These are phyloP conservation scores for Meloidogyne floridensis DNA, from an alignment of 1,140 invertebrate genomes.

Conservation along the genomic window DNA sequence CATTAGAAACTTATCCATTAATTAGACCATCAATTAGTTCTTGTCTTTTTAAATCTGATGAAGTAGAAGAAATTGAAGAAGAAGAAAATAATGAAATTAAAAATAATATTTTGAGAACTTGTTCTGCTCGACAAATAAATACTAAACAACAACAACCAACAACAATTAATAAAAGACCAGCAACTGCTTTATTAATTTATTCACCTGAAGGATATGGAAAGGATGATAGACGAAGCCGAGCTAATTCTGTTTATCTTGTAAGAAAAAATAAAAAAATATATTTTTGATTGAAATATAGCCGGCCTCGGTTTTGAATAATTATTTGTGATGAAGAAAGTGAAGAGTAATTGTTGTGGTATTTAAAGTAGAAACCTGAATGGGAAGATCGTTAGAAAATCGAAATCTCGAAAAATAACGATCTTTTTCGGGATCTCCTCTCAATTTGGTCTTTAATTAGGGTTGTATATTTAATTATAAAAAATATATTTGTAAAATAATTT, in stretches of 20 bases:
- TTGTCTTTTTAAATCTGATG: neutral
- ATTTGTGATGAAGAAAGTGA: too few species aligned
- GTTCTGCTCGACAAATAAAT: neutral
- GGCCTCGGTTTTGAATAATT: too few species aligned
- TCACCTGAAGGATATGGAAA: neutral
- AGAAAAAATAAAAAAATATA: neutral
- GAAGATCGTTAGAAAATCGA: too few species aligned
- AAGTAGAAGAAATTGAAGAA: neutral
- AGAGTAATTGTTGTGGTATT: too few species aligned
- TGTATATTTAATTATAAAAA: too few species aligned
- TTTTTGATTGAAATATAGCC: too few species aligned
- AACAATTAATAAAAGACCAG: constrained; percentile 4
- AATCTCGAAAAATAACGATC: too few species aligned
- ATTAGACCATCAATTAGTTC: neutral
- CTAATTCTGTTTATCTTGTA: constrained; percentile 33
- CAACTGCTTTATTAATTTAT: neutral
- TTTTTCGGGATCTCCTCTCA: too few species aligned
- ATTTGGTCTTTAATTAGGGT: too few species aligned
- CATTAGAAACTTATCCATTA: neutral
- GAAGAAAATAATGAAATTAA: neutral
- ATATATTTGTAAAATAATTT: too few species aligned
- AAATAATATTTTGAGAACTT: neutral
- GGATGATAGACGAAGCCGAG: constrained; percentile 12
- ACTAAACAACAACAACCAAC: neutral
- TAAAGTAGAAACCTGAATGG: too few species aligned